Conservation (phyloP, 2,797 vertebrate genomes). For the Ciconia nigra region DNA sequence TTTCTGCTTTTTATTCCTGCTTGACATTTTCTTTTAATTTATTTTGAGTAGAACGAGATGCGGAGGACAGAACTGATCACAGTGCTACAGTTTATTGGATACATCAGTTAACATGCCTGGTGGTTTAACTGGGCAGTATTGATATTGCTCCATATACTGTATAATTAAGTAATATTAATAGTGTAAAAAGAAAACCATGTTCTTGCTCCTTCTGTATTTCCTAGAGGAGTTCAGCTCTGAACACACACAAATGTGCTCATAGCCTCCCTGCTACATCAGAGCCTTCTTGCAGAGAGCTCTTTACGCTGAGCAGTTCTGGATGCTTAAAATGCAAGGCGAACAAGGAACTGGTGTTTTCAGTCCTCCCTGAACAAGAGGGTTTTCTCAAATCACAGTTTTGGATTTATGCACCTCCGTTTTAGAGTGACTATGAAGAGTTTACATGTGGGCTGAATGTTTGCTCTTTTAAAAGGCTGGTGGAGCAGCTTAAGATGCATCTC, state of each 20-base stretch:
- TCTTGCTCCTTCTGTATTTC: neutral
- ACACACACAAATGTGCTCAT: neutral
- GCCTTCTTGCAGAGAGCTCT: neutral
- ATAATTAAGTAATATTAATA: neutral
- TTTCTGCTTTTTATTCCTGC: neutral
- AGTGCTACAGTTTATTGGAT: neutral
- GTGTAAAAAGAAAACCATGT: neutral
- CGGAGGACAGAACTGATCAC: neutral
- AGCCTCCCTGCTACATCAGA: neutral
- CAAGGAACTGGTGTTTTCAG: neutral
- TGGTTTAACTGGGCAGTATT: neutral
- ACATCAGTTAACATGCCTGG: neutral
- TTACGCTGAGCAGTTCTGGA: neutral
- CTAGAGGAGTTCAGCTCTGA: neutral
- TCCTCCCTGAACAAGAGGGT: neutral
- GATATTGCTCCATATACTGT: neutral
- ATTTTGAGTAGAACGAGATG: neutral
- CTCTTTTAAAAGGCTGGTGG: neutral
- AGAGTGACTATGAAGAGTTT: neutral
- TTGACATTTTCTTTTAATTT: neutral
- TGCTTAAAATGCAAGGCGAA: neutral
- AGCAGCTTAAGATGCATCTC: neutral
- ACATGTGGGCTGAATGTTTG: neutral
- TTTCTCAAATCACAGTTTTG: neutral
- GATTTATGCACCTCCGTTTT: neutral